Evolutionary conservation across 2,113 vertebrate genomes (phyloP), one percentile per base, ranked within the genome.

Genomic region (Pao palembangensis): DNA sequence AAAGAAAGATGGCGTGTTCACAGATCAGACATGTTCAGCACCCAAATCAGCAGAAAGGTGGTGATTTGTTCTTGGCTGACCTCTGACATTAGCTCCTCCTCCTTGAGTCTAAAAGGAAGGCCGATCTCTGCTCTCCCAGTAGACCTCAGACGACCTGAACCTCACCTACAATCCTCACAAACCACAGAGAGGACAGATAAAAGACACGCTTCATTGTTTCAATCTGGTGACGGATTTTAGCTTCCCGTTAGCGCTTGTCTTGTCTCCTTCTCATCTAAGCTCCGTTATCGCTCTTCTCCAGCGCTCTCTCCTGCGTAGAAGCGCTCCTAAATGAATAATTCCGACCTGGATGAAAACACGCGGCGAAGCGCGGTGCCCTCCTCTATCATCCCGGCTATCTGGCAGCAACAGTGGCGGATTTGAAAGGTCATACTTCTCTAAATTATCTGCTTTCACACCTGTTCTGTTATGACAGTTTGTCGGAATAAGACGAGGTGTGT

Each of bases 211-310:
- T 2, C 10, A 1, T 4, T 38, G 8, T 11, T 38, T 38, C 1
- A 38, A 38, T 38, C 34, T 12, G 34, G 11, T 38, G 34, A 3
- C 11, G 34, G 34, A 12, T 12, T 12, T 38, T 38, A 38, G 8
- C 11, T 38, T 38, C 34, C 34, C 34, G 11, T 38, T 11, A 38
- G 34, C 34, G 34, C 4, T 12, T 38, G 34, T 59, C 65, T 20
- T 43, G 47, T 31, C 16, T 14, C 5, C 50, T 2, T 23, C 21
- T 74, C 79, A 70, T 64, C 59, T 66, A 60, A 69, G 55, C 44
- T 19, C 42, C 7, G 3, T 88, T 89, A 89, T 89, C 89, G 6
- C 68, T 63, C 48, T 67, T 49, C 56, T 68, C 67, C 87, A 89
- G 86, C 69, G 58, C 55, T 34, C 61, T 65, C 61, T 73, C 63